Evolutionary conservation across 2,113 vertebrate genomes (phyloP).

Genomic region (Pristiophorus japonicus): DNA sequence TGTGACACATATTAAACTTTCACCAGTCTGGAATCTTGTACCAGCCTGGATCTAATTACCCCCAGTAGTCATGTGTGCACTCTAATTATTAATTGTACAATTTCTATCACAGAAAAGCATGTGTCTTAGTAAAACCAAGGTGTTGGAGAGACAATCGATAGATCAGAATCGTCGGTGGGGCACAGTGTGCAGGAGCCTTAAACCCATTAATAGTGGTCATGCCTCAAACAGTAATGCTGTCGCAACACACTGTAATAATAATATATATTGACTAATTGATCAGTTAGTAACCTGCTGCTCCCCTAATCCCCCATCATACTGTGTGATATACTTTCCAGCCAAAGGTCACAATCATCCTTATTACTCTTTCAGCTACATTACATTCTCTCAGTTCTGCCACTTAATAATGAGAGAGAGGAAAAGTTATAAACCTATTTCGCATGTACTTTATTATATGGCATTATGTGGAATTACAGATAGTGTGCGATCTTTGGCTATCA

Average conservation of each 20-base stretch:
- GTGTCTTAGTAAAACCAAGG: too few species aligned
- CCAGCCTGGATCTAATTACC: not conserved
- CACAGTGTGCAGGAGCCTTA: not conserved
- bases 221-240: not conserved
- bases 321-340: not conserved
- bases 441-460: not conserved
- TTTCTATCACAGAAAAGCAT: not conserved
- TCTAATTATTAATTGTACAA: not conserved
- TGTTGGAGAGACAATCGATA: too few species aligned
- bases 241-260: not conserved
- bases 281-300: not conserved
- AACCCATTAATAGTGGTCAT: not conserved
- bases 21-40: not conserved
- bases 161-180: not conserved
- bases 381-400: not conserved
- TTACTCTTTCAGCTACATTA: not conserved
- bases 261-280: slow-evolving; percentile 6
- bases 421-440: not conserved
- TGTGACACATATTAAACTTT: not conserved
- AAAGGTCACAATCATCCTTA: not conserved
- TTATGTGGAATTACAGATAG: too few species aligned
- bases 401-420: not conserved
- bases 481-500: not conserved
- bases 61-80: not conserved
- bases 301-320: not conserved